Evolutionary conservation across 2,113 vertebrate species (phyloP).

Genomic region (Trachemys scripta): DNA sequence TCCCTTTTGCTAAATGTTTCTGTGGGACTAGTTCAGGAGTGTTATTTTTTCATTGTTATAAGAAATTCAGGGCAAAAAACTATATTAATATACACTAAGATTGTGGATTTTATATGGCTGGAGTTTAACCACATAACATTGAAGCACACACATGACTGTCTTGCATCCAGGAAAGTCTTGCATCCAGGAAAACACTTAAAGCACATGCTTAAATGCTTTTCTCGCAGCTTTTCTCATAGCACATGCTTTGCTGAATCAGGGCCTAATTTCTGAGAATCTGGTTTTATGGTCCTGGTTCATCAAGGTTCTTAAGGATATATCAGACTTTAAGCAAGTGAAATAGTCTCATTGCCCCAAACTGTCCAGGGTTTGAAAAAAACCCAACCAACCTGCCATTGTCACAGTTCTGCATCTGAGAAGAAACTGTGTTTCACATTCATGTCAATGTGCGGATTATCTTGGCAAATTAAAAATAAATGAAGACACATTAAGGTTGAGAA

Average conservation of each 20-base stretch:
- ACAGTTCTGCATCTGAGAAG: neutral
- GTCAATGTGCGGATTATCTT: neutral
- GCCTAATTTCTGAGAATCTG: neutral
- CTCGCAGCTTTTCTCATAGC: neutral
- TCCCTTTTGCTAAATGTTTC: neutral
- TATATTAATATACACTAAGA: neutral
- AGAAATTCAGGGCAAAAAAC: slow-evolving; percentile 21
- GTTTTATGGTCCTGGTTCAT: neutral
- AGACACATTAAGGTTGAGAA: slow-evolving; percentile 19
- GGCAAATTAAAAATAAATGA: neutral
- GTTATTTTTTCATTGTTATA: neutral
- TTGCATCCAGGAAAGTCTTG: slow-evolving; percentile 28
- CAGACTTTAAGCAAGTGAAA: neutral
- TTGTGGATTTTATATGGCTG: neutral
- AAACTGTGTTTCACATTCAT: rapidly evolving
- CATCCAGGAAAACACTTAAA: slow-evolving; percentile 38
- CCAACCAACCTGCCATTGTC: neutral
- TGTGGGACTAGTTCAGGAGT: neutral
- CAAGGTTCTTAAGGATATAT: neutral
- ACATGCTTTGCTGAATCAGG: neutral
- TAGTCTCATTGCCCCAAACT: neutral
- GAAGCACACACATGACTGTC: neutral
- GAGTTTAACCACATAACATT: neutral
- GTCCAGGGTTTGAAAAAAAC: neutral
- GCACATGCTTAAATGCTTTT: neutral